Percentiles rank a stretch among this genome's conserved stretches.
phyloP scores from a whole-genome alignment of 2,113 vertebrate species.

The Anseranas semipalmata region DNA sequence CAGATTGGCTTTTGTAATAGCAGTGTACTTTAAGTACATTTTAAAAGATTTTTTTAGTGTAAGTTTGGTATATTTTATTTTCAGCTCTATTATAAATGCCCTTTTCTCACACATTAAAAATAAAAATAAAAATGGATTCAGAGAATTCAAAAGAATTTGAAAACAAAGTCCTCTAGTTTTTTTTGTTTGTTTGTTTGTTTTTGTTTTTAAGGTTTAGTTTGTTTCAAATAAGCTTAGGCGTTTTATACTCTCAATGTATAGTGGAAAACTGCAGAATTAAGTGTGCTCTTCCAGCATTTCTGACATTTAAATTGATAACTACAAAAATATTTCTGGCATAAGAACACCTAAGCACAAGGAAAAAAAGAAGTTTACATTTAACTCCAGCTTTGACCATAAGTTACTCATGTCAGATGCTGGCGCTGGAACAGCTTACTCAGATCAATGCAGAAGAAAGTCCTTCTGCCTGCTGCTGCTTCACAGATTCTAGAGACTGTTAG shows the following conservation, averaged over 20 bases:
- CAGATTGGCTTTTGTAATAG: not conserved
- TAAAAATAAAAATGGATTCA: not conserved
- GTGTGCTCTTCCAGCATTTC: not conserved
- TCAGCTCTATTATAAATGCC: not conserved
- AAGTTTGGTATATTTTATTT: not conserved
- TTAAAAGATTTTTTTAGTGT: not conserved
- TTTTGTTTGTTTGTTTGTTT: not conserved
- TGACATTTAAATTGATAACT: not conserved
- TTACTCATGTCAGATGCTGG: not conserved
- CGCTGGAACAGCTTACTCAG: not conserved
- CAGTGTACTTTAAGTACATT: not conserved
- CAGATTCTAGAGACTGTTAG: not conserved
- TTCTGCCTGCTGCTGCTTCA: not conserved
- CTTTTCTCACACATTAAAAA: not conserved
- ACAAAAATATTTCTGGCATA: not conserved
- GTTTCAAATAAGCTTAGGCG: not conserved
- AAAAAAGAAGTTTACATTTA: not conserved
- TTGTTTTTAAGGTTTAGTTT: not conserved
- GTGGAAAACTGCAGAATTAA: not conserved
- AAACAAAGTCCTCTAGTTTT: not conserved
- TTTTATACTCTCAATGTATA: not conserved
- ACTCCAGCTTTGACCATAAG: not conserved
- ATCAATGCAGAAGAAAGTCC: not conserved
- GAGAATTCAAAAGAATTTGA: not conserved
- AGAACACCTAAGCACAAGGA: not conserved